phyloP scores from a whole-genome alignment of 2,888 invertebrate species.

The Eristalis intricaria region DNA sequence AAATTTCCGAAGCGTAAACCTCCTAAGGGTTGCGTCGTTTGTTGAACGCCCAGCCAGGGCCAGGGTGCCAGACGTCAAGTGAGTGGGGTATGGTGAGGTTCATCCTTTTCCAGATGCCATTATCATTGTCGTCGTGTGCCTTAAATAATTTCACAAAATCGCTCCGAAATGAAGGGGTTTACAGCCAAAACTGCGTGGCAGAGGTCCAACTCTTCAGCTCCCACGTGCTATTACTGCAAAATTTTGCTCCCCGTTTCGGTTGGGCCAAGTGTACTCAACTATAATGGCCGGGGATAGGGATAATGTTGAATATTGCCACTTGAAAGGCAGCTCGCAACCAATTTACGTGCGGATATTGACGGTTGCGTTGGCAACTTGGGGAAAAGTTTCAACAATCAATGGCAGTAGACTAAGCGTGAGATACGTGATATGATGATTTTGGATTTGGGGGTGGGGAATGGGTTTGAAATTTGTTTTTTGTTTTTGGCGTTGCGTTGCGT shows the following conservation, averaged over 20 bases:
- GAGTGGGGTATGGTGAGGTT: not conserved
- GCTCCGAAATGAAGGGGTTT: conserved; percentile 19
- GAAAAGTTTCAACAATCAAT: not conserved
- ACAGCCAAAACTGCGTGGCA: not conserved
- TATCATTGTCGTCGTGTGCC: not conserved
- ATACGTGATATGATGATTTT: not conserved
- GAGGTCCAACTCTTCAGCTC: not conserved
- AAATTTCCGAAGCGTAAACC: conserved; percentile 32
- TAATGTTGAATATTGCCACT: conserved; percentile 56
- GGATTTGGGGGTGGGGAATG: not conserved
- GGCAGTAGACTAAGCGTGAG: not conserved
- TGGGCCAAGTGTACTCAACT: conserved; percentile 33
- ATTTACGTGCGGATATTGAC: conserved; percentile 35
- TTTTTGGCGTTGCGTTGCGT: not conserved
- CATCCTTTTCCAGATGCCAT: conserved; percentile 7
- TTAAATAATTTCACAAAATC: conserved; percentile 38
- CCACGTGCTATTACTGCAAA: not conserved
- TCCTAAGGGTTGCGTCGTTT: conserved; percentile 2
- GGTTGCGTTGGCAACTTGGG: conserved; percentile 37
- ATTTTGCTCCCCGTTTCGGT: not conserved
- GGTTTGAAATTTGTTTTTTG: not conserved
- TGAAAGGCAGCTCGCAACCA: conserved; percentile 45
- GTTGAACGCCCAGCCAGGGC: not conserved
- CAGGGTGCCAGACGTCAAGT: too few species aligned
- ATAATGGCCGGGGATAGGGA: conserved; percentile 34